Evolutionary conservation across 2,888 invertebrate species (phyloP).

Genomic region (Phyto melanocephala): DNA sequence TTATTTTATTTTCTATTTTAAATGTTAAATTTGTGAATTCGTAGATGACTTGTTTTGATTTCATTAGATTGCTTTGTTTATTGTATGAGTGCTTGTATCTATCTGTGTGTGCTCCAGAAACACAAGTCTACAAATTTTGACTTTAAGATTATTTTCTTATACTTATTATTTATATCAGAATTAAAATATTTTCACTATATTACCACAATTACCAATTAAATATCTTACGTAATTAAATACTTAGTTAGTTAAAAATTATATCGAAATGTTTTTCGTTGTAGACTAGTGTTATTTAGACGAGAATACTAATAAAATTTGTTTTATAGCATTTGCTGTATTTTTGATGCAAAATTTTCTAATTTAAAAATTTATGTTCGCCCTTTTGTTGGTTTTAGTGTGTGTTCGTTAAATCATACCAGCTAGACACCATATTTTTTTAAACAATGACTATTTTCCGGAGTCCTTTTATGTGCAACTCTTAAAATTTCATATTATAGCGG

Average conservation of each 20-base stretch:
- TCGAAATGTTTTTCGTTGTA: too few relatives aligned
- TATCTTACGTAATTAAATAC: too few relatives aligned
- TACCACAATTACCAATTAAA: too few relatives aligned
- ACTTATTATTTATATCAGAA: too few relatives aligned
- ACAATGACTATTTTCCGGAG: constrained; percentile 9
- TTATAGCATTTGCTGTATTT: constrained; percentile 4
- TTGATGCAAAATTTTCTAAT: constrained; percentile 44
- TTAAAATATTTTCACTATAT: too few relatives aligned
- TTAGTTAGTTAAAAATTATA: too few relatives aligned
- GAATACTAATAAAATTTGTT: constrained; percentile 32
- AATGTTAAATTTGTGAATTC: constrained; percentile 26
- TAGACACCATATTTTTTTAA: constrained; percentile 44
- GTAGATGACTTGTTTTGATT: constrained; percentile 24
- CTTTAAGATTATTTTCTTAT: too few relatives aligned
- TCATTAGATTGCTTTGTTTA: neutral
- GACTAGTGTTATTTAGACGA: neutral
- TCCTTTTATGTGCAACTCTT: neutral
- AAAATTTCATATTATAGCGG: neutral
- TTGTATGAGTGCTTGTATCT: neutral
- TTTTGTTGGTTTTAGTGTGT: neutral
- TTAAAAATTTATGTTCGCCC: constrained; percentile 31
- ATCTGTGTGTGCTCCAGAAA: neutral
- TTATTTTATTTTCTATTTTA: neutral
- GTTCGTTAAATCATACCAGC: constrained; percentile 11
- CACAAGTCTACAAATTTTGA: too few relatives aligned